Base-by-base conservation (phyloP, 2,888 invertebrate species). In the Hirtodrosophila duncani region DNA sequence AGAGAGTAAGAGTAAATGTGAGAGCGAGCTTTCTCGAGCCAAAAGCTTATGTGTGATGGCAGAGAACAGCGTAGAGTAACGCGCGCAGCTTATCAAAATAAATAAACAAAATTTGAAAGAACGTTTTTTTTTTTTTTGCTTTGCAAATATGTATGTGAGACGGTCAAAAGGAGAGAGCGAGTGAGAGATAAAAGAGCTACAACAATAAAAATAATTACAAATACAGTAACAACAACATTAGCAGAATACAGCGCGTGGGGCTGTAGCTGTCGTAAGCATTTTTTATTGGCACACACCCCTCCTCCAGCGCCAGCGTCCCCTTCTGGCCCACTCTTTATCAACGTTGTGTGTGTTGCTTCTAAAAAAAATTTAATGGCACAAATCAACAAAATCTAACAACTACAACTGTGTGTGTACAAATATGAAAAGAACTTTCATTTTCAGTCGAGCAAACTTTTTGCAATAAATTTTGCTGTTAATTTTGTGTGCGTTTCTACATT, bases 51-150 rank as follows among this genome's bases (percentile, higher is more conserved):
- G n/a, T n/a, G n/a, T n/a, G n/a, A n/a, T 52, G 27, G 13, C 10
- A 9, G 7, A 44, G 16, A 9, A 20, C 26, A 44, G 63, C 62
- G 26, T 51, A 38, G 43, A 42, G 29, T 38, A 49, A 38, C 31
- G 68, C 42, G 57, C 23, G 34, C 42, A 51, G 57, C 63, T 66
- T 75, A 80, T 75, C 63, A 81, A 81, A 80, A 81, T 74, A 81
- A 82, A 82, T 81, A 78, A 78, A 78, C 81, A 69, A 70, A 71
- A 64, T 78, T 82, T 77, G 78, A 80, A 83, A 82, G 83, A 80
- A 83, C 80, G 77, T 80, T 80, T 80, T n/a, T n/a, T n/a, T n/a
- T n/a, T n/a, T n/a, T n/a, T n/a, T n/a, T n/a, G n/a, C n/a, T n/a
- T 83, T 52, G 78, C 81, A 59, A 74, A 62, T 57, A 51, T 51